Evolutionary conservation across 1,140 invertebrate species (phyloP).

Genomic region (Drosophila miranda): DNA sequence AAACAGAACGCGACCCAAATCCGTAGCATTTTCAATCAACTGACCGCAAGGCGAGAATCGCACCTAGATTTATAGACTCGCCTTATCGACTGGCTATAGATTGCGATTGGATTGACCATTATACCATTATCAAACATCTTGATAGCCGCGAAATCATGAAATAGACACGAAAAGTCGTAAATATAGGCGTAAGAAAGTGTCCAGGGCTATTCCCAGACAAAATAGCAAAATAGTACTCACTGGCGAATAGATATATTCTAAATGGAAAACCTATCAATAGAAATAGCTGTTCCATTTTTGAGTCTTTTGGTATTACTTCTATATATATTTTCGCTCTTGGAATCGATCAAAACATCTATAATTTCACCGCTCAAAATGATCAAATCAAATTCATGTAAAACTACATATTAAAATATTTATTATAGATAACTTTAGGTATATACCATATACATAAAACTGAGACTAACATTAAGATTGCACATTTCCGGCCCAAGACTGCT

Average conservation of each 20-base stretch:
- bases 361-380: no score
- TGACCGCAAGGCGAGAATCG: conserved; percentile 13
- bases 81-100: conserved; percentile 33
- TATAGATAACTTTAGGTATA: conserved; percentile 3
- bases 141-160: conserved; percentile 26
- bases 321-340: no score
- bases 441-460: conserved; percentile 33
- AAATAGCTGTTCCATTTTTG: no score
- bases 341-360: no score
- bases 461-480: conserved; percentile 74
- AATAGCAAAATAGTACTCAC: no score
- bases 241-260: no score
- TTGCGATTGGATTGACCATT: conserved; percentile 27
- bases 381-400: background rate
- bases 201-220: no score
- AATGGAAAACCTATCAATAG: no score
- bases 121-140: conserved; percentile 27
- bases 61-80: conserved; percentile 30
- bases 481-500: conserved; percentile 82
- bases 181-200: conserved; percentile 6
- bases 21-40: conserved; percentile 56
- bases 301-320: no score
- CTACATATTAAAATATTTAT: conserved; percentile 7
- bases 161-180: conserved; percentile 28
- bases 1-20: conserved; percentile 47